Evolutionary conservation across 2,797 vertebrate genomes (phyloP), one percentile per base, ranked within the genome.

Genomic region (Hydrolagus colliei): DNA sequence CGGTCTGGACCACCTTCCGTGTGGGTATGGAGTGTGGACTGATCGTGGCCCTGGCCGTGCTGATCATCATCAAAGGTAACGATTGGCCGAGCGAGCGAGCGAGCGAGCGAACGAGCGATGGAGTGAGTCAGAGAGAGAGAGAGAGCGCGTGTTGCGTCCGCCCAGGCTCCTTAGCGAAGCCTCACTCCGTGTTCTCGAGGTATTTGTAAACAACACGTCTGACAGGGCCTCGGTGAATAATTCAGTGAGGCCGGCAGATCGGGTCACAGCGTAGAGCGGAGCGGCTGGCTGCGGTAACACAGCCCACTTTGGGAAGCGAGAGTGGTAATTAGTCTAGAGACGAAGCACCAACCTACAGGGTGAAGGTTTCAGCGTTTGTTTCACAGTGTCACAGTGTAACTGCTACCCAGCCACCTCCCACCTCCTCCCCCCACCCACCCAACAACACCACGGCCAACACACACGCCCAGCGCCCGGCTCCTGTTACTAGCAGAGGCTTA

Each of bases 1-100:
- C 87, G 9, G 35, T 79, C 22, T 87, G 87, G 87, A 86, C 67
- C n/a, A 87, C 87, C 63, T 87, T 86, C 2, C 84, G 87, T 11
- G 87, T 87, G 61, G 87, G 78, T 2, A 8, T 75, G 35, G 71
- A 85, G 59, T 87, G 80, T 62, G 86, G 86, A 67, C 27, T 87
- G 59, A 35, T 87, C 0, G 5, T 75, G 63, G 79, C 71, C 1
- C 61, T 87, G 2, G 11, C 72, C 6, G 61, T 86, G 20, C 86
- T 87, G 71, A 65, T 85, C 52, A 65, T 67, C n/a, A 63, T 85
- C 65, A 63, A 63, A 86, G 85, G 86, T 86, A 86, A 22, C 27
- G 1, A 18, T 35, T 6, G 14, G 52, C 5, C 18, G 52, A 61
- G 16, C 4, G 8, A 59, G n/a, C 5, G 41, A 74, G 35, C 7